A percentile compares a stretch with the other conserved stretches of the same genome.
phyloP scores from a whole-genome alignment of 2,113 vertebrate genomes.

The Romanogobio albipinnatus region DNA sequence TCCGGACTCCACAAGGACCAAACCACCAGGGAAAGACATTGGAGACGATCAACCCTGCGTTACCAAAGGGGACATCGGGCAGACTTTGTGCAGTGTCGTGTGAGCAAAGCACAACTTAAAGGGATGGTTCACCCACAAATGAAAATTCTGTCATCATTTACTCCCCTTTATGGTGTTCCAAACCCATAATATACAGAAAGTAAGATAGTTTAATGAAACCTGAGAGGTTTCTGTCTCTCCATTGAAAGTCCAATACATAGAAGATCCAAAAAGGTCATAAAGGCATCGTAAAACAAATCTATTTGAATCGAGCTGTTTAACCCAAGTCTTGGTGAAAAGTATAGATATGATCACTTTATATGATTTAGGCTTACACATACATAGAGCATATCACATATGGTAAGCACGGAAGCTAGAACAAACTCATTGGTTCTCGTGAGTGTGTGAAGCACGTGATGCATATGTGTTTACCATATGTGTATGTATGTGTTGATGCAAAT shows the following conservation, averaged over 20 bases:
- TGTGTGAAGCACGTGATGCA: too few species aligned
- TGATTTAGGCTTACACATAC: too few species aligned
- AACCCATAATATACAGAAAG: not conserved
- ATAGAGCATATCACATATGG: too few species aligned
- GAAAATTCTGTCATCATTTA: not conserved
- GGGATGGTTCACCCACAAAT: not conserved
- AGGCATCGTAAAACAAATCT: too few species aligned
- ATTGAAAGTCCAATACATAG: not conserved
- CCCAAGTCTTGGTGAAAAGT: too few species aligned
- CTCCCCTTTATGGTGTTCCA: not conserved
- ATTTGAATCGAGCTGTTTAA: too few species aligned
- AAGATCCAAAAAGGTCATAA: too few species aligned
- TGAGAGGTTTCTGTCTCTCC: not conserved
- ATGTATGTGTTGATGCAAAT: too few species aligned
- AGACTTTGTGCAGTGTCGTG: constrained; percentile 64
- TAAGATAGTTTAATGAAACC: not conserved
- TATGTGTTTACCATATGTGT: too few species aligned
- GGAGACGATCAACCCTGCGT: constrained; percentile 63
- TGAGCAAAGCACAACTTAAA: constrained; percentile 8
- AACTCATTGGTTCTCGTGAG: too few species aligned
- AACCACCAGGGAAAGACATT: constrained; percentile 60
- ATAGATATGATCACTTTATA: too few species aligned
- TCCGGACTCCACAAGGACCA: constrained; percentile 56
- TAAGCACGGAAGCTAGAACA: too few species aligned
- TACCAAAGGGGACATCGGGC: constrained; percentile 69